These are phyloP conservation scores for Dendroctonus valens DNA, from an alignment of 1,140 invertebrate species.

Conservation along the genomic window DNA sequence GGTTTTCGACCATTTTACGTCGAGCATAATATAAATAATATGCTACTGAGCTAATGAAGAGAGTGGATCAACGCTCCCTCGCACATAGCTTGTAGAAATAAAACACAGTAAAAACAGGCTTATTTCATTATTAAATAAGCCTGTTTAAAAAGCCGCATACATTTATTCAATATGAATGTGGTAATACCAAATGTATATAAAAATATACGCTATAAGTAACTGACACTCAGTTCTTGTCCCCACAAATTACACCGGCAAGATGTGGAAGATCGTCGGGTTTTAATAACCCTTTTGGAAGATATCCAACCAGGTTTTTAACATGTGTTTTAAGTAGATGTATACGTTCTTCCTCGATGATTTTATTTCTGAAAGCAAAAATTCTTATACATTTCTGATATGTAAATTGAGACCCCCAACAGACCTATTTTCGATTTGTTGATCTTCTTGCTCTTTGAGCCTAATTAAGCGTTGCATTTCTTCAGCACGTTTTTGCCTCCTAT, in stretches of 20 bases:
- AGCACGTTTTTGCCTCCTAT: slow-evolving; percentile 41
- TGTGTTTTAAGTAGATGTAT: slow-evolving; percentile 50
- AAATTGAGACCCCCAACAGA: slow-evolving; percentile 20
- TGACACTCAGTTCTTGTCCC: too few species aligned
- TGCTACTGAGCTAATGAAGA: too few species aligned
- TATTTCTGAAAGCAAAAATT: slow-evolving; percentile 42
- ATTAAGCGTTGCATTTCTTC: slow-evolving; percentile 45
- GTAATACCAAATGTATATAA: too few species aligned
- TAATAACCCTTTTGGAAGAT: slow-evolving; percentile 49
- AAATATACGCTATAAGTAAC: too few species aligned
- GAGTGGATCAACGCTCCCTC: too few species aligned
- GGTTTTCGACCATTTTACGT: too few species aligned
- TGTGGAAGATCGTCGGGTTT: slow-evolving; percentile 48
- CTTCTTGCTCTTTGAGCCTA: slow-evolving; percentile 42
- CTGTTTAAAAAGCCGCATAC: too few species aligned
- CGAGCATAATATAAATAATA: too few species aligned
- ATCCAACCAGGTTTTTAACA: slow-evolving; percentile 50
- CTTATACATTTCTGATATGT: slow-evolving; percentile 22
- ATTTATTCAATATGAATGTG: too few species aligned
- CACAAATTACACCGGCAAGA: slow-evolving; percentile 40
- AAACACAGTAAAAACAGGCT: too few species aligned
- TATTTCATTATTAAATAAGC: too few species aligned
- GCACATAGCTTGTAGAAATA: too few species aligned
- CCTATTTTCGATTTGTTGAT: slow-evolving; percentile 45
- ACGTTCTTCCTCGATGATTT: slow-evolving; percentile 52